phyloP scores from a whole-genome alignment of 1,140 invertebrate species.

The Grapholita molesta region DNA sequence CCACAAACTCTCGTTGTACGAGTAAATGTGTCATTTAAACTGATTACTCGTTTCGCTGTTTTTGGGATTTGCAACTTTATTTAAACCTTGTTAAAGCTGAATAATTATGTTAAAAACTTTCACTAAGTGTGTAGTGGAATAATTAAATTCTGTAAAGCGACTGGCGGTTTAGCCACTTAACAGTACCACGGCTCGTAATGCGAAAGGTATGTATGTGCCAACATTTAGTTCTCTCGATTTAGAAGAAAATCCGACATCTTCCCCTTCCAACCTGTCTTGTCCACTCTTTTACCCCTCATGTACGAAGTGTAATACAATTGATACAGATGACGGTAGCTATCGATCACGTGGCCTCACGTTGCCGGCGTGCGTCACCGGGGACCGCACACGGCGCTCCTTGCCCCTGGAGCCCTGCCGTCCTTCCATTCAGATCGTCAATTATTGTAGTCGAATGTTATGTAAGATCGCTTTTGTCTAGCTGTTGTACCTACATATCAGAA shows the following conservation, averaged over 20 bases:
- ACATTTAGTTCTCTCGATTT: neutral
- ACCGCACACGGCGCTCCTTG: conserved; percentile 37
- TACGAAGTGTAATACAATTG: neutral
- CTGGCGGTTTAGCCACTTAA: neutral
- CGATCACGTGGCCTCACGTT: conserved; percentile 22
- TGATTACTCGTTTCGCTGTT: too few species aligned
- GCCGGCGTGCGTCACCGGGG: conserved; percentile 32
- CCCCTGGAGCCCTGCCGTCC: conserved; percentile 25
- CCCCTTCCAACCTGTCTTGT: neutral
- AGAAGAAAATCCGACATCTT: neutral
- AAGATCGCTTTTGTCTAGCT: conserved; percentile 26
- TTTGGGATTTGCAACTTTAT: too few species aligned
- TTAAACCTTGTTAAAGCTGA: too few species aligned
- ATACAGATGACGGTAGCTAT: conserved; percentile 28
- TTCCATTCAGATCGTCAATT: conserved; percentile 45
- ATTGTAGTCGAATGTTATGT: conserved; percentile 56
- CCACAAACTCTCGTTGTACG: neutral
- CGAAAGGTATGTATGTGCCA: too few species aligned
- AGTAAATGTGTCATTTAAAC: neutral
- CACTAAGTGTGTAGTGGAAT: too few species aligned
- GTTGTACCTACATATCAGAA: neutral
- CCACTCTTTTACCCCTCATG: neutral
- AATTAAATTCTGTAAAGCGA: too few species aligned
- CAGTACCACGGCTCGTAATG: too few species aligned
- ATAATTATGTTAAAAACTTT: too few species aligned